These are phyloP conservation scores for Pipa parva DNA, from an alignment of 2,113 vertebrate species.

Conservation along the genomic window DNA sequence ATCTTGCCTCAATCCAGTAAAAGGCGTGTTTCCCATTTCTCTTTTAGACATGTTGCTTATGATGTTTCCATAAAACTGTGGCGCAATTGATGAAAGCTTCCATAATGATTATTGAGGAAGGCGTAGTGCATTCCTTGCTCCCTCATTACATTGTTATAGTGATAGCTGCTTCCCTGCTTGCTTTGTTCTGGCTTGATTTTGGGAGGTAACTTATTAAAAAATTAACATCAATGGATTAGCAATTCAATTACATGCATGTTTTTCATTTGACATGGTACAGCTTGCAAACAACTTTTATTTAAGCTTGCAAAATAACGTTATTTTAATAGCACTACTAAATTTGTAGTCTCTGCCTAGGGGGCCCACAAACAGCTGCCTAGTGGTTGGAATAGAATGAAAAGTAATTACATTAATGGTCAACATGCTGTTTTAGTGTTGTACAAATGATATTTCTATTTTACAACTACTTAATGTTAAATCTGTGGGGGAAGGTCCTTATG, in stretches of 20 bases:
- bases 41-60: constrained; percentile 13
- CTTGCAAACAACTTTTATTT: constrained; percentile 19
- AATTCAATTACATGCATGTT: constrained; percentile 26
- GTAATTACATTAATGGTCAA: constrained; percentile 16
- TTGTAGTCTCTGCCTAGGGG: background rate
- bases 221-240: constrained; percentile 24
- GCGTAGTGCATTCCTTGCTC: constrained; percentile 35
- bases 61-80: constrained; percentile 28
- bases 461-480: background rate
- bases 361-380: constrained; percentile 4
- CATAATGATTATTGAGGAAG: constrained; percentile 40
- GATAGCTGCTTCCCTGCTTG: constrained; percentile 18
- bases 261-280: constrained; percentile 15
- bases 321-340: background rate
- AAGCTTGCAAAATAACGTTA: background rate
- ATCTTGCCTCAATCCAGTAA: constrained; percentile 21
- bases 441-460: constrained; percentile 1
- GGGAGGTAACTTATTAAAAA: constrained; percentile 26
- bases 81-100: constrained; percentile 11
- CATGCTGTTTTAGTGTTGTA: constrained; percentile 1
- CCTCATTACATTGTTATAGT: constrained; percentile 17
- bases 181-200: constrained; percentile 39
- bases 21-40: constrained; percentile 20
- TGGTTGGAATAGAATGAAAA: background rate
- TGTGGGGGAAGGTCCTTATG: too few relatives aligned